A percentile compares a stretch with the other conserved stretches of the same genome.
These are phyloP conservation scores for Brenthis hecate DNA, from an alignment of 2,888 invertebrate species.

Conservation along the genomic window DNA sequence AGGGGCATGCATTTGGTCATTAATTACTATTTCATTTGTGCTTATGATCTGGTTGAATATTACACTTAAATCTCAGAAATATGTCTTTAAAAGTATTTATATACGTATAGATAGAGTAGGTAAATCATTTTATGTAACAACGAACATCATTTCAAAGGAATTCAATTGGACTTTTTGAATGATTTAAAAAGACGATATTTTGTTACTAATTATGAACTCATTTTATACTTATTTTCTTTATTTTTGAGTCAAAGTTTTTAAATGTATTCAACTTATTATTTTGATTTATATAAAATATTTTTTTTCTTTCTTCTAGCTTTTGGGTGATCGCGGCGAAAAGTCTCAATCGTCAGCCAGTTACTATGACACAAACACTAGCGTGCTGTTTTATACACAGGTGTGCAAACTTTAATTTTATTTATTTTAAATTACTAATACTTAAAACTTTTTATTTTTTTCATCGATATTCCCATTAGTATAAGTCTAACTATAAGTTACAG, in stretches of 20 bases:
- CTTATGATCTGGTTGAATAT: not conserved
- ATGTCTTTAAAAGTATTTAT: too few relatives aligned
- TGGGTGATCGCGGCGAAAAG: conserved; percentile 87
- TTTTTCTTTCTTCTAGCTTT: conserved; percentile 64
- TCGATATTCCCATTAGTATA: not conserved
- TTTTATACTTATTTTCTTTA: too few relatives aligned
- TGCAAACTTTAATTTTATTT: not conserved
- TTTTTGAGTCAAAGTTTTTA: too few relatives aligned
- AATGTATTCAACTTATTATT: too few relatives aligned
- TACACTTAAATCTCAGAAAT: not conserved
- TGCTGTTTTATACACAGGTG: conserved; percentile 89
- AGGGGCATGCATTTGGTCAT: conserved; percentile 5
- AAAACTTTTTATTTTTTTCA: not conserved
- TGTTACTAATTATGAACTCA: too few relatives aligned
- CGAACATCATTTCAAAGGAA: too few relatives aligned
- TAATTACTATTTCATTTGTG: not conserved
- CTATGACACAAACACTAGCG: conserved; percentile 85
- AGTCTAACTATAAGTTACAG: too few relatives aligned
- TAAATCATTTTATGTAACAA: too few relatives aligned
- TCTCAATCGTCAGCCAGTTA: conserved; percentile 89
- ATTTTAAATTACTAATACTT: not conserved
- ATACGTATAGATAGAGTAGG: too few relatives aligned
- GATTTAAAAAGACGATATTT: too few relatives aligned
- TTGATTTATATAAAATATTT: too few relatives aligned
- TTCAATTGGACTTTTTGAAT: too few relatives aligned